Base-by-base conservation (phyloP, 2,113 vertebrate species). In the Promerops cafer region DNA sequence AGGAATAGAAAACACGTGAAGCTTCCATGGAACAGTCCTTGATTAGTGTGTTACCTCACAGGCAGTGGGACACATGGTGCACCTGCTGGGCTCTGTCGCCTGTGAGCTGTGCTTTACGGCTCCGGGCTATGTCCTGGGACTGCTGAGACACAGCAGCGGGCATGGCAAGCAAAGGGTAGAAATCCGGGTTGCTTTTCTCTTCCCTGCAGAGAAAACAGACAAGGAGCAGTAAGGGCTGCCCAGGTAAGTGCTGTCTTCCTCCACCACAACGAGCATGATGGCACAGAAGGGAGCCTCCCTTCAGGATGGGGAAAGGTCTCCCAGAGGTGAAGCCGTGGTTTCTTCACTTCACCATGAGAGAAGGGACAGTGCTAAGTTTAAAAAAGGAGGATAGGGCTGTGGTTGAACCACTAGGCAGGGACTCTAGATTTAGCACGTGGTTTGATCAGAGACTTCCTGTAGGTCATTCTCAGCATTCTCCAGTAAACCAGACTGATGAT, bases 361-460 rank as follows among this genome's bases (percentile, higher is more conserved):
- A 89, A 63, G 14, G 21, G 16, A 52, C 35, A 44, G 60, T 53
- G n/a, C 31, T 78, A 31, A 8, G 22, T 87, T 94, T 68, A 40
- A 85, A 70, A 60, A 85, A 76, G 45, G 30, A 69, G 81, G n/a
- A 9, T 31, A 31, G 30, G 13, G 6, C 63, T 94, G 84, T 65
- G 77, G 61, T 45, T 89, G 39, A 87, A 42, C 23, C 42, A 23
- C 61, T 49, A 28, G 74, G 57, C 57, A 65, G 35, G 50, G 35
- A 40, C 26, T 87, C 56, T 18, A 44, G 42, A 78, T 90, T 95
- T 93, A 91, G 68, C 47, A 50, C 39, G 26, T 66, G 30, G 40
- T 89, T 89, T 71, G n/a, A 77, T 95, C 75, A 61, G 57, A 72
- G 63, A 13, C 56, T 93, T 95, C 92, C 78, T 92, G 56, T 77